Evolutionary conservation across 2,888 invertebrate genomes (phyloP), one percentile per base, ranked within the genome.

Genomic region (Actias luna): DNA sequence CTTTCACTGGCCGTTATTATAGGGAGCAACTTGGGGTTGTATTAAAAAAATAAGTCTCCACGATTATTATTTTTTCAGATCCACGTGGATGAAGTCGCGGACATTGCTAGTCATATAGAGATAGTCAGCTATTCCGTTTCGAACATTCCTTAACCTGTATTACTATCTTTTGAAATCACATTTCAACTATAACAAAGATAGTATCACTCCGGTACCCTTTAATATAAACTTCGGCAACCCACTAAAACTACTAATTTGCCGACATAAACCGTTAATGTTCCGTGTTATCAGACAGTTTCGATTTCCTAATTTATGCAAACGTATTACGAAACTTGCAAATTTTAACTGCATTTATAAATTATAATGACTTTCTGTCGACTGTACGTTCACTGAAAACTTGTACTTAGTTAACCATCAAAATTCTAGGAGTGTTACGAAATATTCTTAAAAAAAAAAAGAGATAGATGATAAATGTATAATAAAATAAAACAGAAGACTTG

Each of bases 171-270:
- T 22, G 36, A 12, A 35, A 50, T 58, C 50, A 35, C 57, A 60
- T 52, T 69, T 64, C 55, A 69, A 66, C 64, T 31, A 57, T 14
- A 63, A 58, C 63, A 59, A 63, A 69, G 76, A 78, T 75, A 60
- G 65, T 76, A 82, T 85, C 84, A 68, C n/a, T 33, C 22, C 10
- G n/a, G 22, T 16, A 22, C 29, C 55, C 29, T 55, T 55, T 55
- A 63, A 77, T 75, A 71, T 70, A 72, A 79, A 77, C 69, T 78
- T 78, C 65, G 58, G 61, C 68, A 63, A 70, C 71, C 57, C 66
- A 69, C 74, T 72, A 74, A 75, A 87, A 86, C 87, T 83, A 87
- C 84, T 86, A 79, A 86, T 86, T 87, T 85, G 74, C 73, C 66
- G 67, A 69, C 81, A 81, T 87, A 78, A 85, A 87, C 80, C 80